phyloP scores from a whole-genome alignment of 2,113 vertebrate species.

The Meleagris gallopavo region DNA sequence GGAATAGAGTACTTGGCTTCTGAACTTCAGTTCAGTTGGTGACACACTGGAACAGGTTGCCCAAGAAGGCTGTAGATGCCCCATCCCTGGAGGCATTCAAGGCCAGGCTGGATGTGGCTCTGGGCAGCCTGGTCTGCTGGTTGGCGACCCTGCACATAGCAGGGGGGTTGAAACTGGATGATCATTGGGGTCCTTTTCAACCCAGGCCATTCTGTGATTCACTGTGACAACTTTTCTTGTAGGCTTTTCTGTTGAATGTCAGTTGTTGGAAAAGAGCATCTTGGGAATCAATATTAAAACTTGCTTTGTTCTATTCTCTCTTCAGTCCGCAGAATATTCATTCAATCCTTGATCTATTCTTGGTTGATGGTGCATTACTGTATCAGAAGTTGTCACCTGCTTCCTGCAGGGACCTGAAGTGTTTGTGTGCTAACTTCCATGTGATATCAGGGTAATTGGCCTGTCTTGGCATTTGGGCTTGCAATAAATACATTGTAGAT shows the following conservation, averaged over 20 bases:
- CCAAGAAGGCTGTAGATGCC: too few relatives aligned
- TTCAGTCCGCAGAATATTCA: neutral
- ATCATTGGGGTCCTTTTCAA: too few relatives aligned
- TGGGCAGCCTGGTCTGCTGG: too few relatives aligned
- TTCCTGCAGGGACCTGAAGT: neutral
- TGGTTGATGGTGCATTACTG: accelerated
- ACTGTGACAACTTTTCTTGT: neutral
- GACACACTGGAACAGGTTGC: too few relatives aligned
- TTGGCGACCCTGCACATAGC: too few relatives aligned
- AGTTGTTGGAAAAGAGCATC: neutral
- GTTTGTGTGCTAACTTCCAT: neutral
- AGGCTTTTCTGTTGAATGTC: neutral
- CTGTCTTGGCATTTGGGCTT: neutral
- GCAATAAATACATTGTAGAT: neutral
- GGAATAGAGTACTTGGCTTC: neutral
- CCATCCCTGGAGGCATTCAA: too few relatives aligned
- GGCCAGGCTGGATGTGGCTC: too few relatives aligned
- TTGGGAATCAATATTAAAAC: neutral
- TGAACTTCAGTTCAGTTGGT: neutral
- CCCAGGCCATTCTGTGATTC: too few relatives aligned
- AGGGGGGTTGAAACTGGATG: too few relatives aligned
- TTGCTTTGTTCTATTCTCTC: neutral
- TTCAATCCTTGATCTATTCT: neutral
- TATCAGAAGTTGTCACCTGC: neutral
- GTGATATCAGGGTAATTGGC: neutral